Conservation (phyloP, 1,140 invertebrate species). For the Micrasema longulum region DNA sequence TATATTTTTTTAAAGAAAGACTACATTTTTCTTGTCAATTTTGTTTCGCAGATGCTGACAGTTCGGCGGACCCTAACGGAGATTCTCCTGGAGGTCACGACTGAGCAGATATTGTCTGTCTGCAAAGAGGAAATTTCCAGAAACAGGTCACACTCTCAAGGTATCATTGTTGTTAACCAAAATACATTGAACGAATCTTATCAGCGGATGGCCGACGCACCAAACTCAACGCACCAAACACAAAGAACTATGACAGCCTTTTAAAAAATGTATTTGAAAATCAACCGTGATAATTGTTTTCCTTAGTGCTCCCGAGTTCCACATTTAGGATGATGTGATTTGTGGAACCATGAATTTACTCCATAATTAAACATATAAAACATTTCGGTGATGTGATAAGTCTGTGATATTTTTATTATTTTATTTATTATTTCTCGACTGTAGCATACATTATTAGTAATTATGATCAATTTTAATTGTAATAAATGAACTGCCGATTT, state of each 20-base stretch:
- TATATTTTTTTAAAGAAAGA: no score
- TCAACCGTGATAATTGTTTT: conserved; percentile 18
- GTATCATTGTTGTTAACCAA: conserved; percentile 57
- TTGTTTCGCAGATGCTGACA: conserved; percentile 82
- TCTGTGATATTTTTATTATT: conserved; percentile 10
- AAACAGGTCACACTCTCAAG: conserved; percentile 63
- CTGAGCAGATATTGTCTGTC: conserved; percentile 84
- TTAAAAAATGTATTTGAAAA: background rate
- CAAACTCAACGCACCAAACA: conserved; percentile 11
- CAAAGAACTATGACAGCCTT: conserved; percentile 8
- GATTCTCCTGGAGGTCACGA: conserved; percentile 93
- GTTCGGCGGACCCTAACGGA: conserved; percentile 90
- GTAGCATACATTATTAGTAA: no score
- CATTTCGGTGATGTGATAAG: conserved; percentile 54
- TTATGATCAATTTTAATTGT: no score
- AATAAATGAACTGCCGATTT: conserved; percentile 1
- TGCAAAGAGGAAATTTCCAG: conserved; percentile 77
- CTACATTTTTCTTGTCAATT: no score
- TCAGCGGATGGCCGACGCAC: conserved; percentile 3
- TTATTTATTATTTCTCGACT: background rate
- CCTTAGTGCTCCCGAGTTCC: conserved; percentile 1
- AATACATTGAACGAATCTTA: conserved; percentile 34
- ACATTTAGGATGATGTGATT: no score
- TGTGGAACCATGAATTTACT: no score
- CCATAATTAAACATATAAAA: no score